phyloP scores from a whole-genome alignment of 2,797 vertebrate genomes.

The Anguilla megastoma region DNA sequence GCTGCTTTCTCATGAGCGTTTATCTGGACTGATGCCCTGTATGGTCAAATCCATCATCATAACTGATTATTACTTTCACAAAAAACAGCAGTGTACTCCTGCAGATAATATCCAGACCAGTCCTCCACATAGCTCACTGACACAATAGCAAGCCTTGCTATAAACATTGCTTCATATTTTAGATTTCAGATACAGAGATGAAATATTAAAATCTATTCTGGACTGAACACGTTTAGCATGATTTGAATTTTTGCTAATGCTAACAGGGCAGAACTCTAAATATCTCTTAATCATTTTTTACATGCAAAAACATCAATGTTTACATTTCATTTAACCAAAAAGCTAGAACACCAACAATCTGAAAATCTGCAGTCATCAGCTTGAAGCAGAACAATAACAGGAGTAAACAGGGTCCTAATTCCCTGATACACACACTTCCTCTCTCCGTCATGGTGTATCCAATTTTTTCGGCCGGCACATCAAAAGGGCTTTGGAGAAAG shows the following conservation, averaged over 20 bases:
- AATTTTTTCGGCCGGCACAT: conserved; percentile 36
- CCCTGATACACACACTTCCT: conserved; percentile 48
- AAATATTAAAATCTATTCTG: neutral
- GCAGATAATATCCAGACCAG: conserved; percentile 4
- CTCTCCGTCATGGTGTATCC: conserved; percentile 33
- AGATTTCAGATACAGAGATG: neutral
- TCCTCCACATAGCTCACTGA: conserved; percentile 7
- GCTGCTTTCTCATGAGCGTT: neutral
- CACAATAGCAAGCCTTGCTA: neutral
- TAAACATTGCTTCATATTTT: neutral
- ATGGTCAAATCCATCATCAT: conserved; percentile 3
- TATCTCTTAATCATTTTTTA: neutral
- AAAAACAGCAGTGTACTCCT: neutral
- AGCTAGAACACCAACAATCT: neutral
- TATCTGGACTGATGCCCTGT: neutral
- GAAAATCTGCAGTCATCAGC: conserved; percentile 2
- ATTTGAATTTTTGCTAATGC: neutral
- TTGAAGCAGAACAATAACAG: neutral
- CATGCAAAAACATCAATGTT: neutral
- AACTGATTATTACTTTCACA: neutral
- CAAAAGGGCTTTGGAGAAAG: conserved; percentile 39
- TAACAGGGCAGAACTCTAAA: neutral
- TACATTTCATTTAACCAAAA: neutral
- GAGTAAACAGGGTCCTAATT: conserved; percentile 50
- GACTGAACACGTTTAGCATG: neutral